A percentile compares a stretch with the other conserved stretches of the same genome.
Evolutionary conservation across 2,888 invertebrate genomes (phyloP).

Genomic region (Laspeyria flexula): DNA sequence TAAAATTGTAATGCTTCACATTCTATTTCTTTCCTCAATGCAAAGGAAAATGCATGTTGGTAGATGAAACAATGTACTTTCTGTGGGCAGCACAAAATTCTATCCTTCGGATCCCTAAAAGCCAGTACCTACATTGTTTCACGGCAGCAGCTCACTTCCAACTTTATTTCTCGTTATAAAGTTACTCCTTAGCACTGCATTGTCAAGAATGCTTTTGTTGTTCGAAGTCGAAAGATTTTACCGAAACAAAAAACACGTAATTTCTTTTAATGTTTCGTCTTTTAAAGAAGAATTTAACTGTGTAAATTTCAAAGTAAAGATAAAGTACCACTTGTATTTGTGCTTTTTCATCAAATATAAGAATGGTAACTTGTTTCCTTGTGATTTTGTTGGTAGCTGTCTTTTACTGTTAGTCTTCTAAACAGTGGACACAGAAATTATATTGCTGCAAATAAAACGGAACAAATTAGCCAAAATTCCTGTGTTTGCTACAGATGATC

Average conservation of each 20-base stretch:
- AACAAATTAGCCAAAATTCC: no score
- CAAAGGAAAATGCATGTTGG: no score
- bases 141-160: slow-evolving; percentile 17
- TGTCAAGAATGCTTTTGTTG: slow-evolving; percentile 10
- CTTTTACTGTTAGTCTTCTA: background rate
- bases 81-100: background rate
- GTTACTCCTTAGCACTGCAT: slow-evolving; percentile 22
- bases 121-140: slow-evolving; percentile 24
- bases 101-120: slow-evolving; percentile 20
- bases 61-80: background rate
- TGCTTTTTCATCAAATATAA: background rate
- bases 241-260: slow-evolving; percentile 7
- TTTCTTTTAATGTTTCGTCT: slow-evolving; percentile 3
- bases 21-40: no score
- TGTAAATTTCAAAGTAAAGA: background rate
- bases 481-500: no score
- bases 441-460: no score
- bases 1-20: no score
- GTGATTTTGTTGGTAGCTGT: background rate
- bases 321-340: background rate
- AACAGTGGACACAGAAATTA: background rate
- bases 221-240: slow-evolving; percentile 15
- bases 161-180: slow-evolving; percentile 41
- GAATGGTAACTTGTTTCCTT: background rate
- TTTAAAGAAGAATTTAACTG: slow-evolving; percentile 2